Evolutionary conservation across 2,888 invertebrate genomes (phyloP), one percentile per base, ranked within the genome.

Genomic region (Thymelicus acteon): DNA sequence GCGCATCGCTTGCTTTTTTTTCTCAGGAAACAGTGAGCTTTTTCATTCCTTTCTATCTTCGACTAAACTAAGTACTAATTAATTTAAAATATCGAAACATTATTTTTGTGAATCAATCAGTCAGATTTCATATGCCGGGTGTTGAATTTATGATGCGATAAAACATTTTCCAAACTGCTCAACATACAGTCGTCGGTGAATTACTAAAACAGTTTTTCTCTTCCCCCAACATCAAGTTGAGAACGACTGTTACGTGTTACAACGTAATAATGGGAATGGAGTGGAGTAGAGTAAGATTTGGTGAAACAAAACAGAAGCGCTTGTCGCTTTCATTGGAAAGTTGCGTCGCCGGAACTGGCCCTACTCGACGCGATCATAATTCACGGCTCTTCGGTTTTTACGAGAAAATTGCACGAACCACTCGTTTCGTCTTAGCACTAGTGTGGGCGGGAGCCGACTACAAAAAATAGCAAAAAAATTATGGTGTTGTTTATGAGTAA

Each of bases 301-400:
- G 72, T 68, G 71, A 75, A 75, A 77, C 75, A 78, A 75, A 75
- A 76, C 72, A 72, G 67, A 73, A 73, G 71, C 81, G 58, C 57
- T 63, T 69, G 84, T 86, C 87, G 86, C 92, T 91, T 91, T 91
- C 92, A 88, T 86, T 90, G 86, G 92, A 92, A 92, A 92, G 91
- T 86, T 75, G 80, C 74, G 77, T 70, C 76, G 81, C 85, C 89
- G 90, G 90, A 88, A 88, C 88, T 80, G 79, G 72, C 74, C 75
- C 73, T 75, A 80, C 77, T 80, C 80, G 67, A 77, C 74, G 57
- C 74, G 74, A 74, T 75, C 82, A 79, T 81, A 80, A 81, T 77
- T 80, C 79, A 80, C 79, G 72, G 74, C 75, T 77, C 75, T 75
- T 72, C 71, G 75, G 76, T 76, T 77, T 79, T 77, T 76, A 77